Evolutionary conservation across 1,140 invertebrate genomes (phyloP), one percentile per base, ranked within the genome.

Genomic region (Drosophila baimaii): DNA sequence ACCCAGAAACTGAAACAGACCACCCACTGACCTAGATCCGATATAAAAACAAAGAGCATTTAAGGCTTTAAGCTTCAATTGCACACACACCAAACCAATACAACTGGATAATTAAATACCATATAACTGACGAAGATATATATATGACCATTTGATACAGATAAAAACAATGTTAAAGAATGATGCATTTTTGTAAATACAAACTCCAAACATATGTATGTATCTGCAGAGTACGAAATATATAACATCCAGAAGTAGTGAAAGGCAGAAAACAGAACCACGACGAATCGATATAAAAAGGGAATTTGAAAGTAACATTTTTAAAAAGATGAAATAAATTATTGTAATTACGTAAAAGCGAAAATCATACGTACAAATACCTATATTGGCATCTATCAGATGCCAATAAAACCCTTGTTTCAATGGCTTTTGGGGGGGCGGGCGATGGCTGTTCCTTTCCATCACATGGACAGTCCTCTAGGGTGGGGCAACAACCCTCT

Each of bases 341-440:
- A 74, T 83, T 88, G 79, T 89, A 89, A 89, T 89, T 88, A 89
- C 83, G 54, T 80, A 58, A 74, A 77, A 71, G 39, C 17, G 29
- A 44, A 69, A 73, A 37, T 49, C 39, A 52, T 55, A 44, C 47
- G 46, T 62, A 65, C 33, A 59, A 44, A 70, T 47, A 66, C 35
- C 52, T 57, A 49, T 55, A 82, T 86, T 88, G 83, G 72, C 79
- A 70, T 75, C 64, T 66, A 73, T 52, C 46, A 70, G 47, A 61
- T 80, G 79, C 66, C 84, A 83, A 80, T 74, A 83, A 79, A 82
- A 77, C 17, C 61, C 47, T 82, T 79, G 79, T 88, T 88, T 88
- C 61, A 73, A 70, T 82, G 51, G 33, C 66, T 62, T 57, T 23
- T 10, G 3, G 37, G n/a, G 37, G 37, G 12, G 3, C 23, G 44